These are phyloP conservation scores for Ophion costatus DNA, from an alignment of 2,888 invertebrate species.

Conservation along the genomic window DNA sequence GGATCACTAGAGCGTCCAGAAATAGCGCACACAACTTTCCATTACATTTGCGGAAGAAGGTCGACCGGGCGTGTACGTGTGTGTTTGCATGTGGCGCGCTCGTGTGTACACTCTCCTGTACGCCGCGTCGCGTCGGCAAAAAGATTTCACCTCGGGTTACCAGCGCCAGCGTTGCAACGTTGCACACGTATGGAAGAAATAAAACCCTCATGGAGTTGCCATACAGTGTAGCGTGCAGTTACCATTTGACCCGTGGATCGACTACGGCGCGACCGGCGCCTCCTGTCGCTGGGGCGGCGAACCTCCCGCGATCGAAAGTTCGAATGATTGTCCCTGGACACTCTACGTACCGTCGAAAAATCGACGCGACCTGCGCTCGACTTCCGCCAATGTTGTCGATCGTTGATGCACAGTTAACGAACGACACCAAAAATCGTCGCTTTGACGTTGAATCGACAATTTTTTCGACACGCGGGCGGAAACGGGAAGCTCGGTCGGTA, in stretches of 20 bases:
- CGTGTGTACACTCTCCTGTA: neutral
- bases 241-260: slow-evolving; percentile 8
- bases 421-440: neutral
- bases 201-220: slow-evolving; percentile 30
- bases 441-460: neutral
- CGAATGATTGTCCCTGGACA: neutral
- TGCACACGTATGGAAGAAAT: slow-evolving; percentile 49
- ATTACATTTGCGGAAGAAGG: slow-evolving; percentile 74
- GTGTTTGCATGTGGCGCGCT: slow-evolving; percentile 13
- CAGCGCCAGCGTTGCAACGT: slow-evolving; percentile 38
- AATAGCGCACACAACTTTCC: slow-evolving; percentile 75
- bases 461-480: neutral
- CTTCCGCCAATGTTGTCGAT: neutral
- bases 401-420: neutral
- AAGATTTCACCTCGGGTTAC: slow-evolving; percentile 65
- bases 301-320: neutral
- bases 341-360: neutral
- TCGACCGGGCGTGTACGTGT: slow-evolving; percentile 66
- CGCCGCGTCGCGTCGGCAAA: slow-evolving; percentile 62
- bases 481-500: neutral
- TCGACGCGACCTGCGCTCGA: neutral
- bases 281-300: neutral
- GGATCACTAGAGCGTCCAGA: slow-evolving; percentile 71
- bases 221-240: slow-evolving; percentile 14
- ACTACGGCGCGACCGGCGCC: neutral